Percentiles rank a stretch among this genome's conserved stretches.
phyloP scores from a whole-genome alignment of 37 sponge, comb jelly and placozoan genomes.

The Halichondria panicea region DNA sequence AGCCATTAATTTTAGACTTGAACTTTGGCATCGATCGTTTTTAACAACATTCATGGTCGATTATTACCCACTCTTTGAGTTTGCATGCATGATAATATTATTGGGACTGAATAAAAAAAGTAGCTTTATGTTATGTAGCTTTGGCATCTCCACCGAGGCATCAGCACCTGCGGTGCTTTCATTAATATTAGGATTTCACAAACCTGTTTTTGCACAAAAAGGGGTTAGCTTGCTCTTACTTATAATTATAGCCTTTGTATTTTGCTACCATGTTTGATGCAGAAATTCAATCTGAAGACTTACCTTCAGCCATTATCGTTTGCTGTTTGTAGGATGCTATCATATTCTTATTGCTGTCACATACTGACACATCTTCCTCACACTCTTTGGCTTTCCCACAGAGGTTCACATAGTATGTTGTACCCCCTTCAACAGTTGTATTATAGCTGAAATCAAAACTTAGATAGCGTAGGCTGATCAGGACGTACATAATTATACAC shows the following conservation, averaged over 20 bases:
- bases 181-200: too few species aligned
- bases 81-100: too few species aligned
- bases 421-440: not conserved
- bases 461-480: not conserved
- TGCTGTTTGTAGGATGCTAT: conserved; percentile 17
- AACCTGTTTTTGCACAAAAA: too few species aligned
- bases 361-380: conserved; percentile 8
- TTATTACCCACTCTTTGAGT: too few species aligned
- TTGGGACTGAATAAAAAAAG: too few species aligned
- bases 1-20: too few species aligned
- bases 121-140: too few species aligned
- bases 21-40: too few species aligned
- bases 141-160: too few species aligned
- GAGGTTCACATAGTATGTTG: conserved; percentile 21
- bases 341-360: not conserved
- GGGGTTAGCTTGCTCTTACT: not conserved
- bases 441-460: not conserved
- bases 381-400: conserved; percentile 3
- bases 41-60: too few species aligned
- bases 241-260: not conserved
- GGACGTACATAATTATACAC: too few species aligned
- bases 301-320: conserved; percentile 25
- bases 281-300: not conserved
- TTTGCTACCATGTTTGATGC: not conserved
- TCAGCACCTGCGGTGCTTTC: too few species aligned